A percentile compares a stretch with the other conserved stretches of the same genome.
phyloP scores from a whole-genome alignment of 2,888 invertebrate species.

The Scrobipalpa atriplicella region DNA sequence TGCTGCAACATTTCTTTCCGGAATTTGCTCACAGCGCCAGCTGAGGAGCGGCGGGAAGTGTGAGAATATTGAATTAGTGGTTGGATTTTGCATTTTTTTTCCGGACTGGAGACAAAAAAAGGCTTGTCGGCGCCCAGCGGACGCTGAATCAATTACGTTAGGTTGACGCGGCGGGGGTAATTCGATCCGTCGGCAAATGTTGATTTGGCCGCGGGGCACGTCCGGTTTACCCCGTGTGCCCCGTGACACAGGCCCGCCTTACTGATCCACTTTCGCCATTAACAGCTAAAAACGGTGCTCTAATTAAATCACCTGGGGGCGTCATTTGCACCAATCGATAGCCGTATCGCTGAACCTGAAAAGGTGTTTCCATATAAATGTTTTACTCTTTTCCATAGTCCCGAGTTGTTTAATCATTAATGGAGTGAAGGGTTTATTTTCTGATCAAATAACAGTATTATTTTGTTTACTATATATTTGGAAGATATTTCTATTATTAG shows the following conservation, averaged over 20 bases:
- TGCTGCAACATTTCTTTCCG: conserved; percentile 34
- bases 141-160: conserved; percentile 77
- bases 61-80: conserved; percentile 70
- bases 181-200: conserved; percentile 79
- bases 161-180: conserved; percentile 72
- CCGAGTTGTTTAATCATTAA: not conserved
- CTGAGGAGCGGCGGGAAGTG: conserved; percentile 48
- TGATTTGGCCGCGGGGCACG: conserved; percentile 73
- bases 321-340: conserved; percentile 20
- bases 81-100: conserved; percentile 65
- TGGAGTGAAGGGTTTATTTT: too few relatives aligned
- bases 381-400: not conserved
- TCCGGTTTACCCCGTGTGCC: conserved; percentile 34
- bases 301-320: conserved; percentile 41
- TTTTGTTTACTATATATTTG: not conserved
- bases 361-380: not conserved
- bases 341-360: not conserved
- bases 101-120: conserved; percentile 57
- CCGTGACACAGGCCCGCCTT: conserved; percentile 42
- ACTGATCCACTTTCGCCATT: conserved; percentile 60
- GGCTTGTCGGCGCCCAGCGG: conserved; percentile 63
- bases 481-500: not conserved
- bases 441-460: too few relatives aligned
- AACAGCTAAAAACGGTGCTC: conserved; percentile 47
- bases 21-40: conserved; percentile 33